Evolutionary conservation across 2,888 invertebrate species (phyloP).

Genomic region (Drosophila picticornis): DNA sequence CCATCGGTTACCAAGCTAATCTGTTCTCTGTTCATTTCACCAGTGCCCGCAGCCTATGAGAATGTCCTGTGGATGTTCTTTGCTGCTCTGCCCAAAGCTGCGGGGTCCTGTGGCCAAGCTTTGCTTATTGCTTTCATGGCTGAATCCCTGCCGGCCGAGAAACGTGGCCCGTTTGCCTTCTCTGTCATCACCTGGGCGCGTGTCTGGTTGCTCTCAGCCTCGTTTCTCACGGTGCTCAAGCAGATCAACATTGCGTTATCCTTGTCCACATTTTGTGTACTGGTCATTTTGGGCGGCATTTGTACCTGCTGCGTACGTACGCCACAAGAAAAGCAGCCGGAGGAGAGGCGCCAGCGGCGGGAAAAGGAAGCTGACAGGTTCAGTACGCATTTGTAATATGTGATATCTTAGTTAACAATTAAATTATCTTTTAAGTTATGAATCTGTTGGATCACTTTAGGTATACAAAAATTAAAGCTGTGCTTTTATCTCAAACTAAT

Average conservation of each 20-base stretch:
- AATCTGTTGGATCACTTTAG: background rate
- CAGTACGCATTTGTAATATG: conserved; percentile 43
- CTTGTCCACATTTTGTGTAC: conserved; percentile 78
- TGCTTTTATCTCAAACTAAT: background rate
- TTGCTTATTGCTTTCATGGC: conserved; percentile 83
- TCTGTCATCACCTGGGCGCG: conserved; percentile 84
- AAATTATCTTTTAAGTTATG: background rate
- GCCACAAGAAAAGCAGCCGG: conserved; percentile 12
- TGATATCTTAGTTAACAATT: conserved; percentile 19
- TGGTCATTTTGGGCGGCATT: conserved; percentile 82
- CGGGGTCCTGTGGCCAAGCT: conserved; percentile 84
- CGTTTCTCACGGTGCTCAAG: conserved; percentile 83
- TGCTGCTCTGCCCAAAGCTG: conserved; percentile 84
- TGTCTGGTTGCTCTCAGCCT: conserved; percentile 84
- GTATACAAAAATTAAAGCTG: conserved; percentile 3
- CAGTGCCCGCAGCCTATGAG: conserved; percentile 79
- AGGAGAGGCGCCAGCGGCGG: background rate
- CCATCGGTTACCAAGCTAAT: background rate
- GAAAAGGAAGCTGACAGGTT: conserved; percentile 24
- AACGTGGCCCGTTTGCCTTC: conserved; percentile 81
- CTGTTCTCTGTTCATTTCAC: conserved; percentile 3
- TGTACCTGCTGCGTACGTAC: conserved; percentile 75
- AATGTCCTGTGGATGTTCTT: conserved; percentile 82
- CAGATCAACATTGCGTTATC: conserved; percentile 82
- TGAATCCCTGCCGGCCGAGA: conserved; percentile 82